These are phyloP conservation scores for Chironomus riparius DNA, from an alignment of 2,888 invertebrate species.

Conservation along the genomic window DNA sequence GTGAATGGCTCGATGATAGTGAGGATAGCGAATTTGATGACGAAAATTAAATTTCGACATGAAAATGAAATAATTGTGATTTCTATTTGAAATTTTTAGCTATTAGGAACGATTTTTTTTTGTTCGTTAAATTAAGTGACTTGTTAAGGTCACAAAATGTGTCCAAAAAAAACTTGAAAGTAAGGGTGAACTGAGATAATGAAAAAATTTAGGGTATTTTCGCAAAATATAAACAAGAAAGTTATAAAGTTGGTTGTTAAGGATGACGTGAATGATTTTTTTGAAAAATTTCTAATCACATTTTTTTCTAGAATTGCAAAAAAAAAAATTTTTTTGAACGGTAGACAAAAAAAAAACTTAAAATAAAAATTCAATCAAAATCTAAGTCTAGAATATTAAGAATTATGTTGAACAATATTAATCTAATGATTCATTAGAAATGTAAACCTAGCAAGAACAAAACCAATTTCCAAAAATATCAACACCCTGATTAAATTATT, in stretches of 20 bases:
- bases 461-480: no score
- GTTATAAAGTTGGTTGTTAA: neutral
- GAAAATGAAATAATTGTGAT: conserved; percentile 16
- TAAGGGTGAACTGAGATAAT: neutral
- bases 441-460: no score
- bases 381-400: no score
- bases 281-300: neutral
- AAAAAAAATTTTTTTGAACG: no score
- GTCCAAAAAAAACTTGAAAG: neutral
- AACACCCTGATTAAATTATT: no score
- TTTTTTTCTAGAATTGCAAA: no score
- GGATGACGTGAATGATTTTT: neutral
- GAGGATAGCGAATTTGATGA: conserved; percentile 18
- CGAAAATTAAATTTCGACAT: neutral
- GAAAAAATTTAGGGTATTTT: neutral
- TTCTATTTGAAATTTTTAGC: neutral
- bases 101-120: neutral
- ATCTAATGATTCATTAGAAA: no score
- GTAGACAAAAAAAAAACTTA: no score
- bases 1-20: conserved; percentile 11
- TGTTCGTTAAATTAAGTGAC: neutral
- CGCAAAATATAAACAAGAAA: neutral
- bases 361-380: no score
- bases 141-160: neutral
- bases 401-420: no score